phyloP scores from a whole-genome alignment of 1,140 invertebrate species.

The Philopotamus ludificatus region DNA sequence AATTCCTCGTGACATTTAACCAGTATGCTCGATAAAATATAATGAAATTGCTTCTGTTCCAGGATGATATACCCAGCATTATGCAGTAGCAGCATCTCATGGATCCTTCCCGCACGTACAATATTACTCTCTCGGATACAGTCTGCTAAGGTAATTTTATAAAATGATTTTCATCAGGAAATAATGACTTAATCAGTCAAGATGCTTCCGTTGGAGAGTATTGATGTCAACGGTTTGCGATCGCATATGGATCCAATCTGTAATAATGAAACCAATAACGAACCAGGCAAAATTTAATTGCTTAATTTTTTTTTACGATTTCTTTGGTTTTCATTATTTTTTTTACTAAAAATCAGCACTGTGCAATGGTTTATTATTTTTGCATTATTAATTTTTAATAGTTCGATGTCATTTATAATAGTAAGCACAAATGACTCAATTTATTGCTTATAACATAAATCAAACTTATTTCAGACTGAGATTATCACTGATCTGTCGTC shows the following conservation, averaged over 20 bases:
- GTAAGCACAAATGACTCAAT: slow-evolving; percentile 52
- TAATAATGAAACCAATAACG: no score
- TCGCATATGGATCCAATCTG: no score
- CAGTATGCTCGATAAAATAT: neutral
- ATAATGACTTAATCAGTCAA: no score
- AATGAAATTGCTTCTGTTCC: no score
- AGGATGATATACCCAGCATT: neutral
- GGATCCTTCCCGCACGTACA: neutral
- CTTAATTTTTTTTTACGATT: slow-evolving; percentile 71
- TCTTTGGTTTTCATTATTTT: slow-evolving; percentile 66
- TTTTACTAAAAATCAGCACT: slow-evolving; percentile 69
- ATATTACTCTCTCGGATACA: neutral
- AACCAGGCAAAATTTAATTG: slow-evolving; percentile 86
- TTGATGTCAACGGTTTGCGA: no score
- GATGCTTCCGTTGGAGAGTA: no score
- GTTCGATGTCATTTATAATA: neutral
- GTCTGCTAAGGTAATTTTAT: neutral
- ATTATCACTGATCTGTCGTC: slow-evolving; percentile 73
- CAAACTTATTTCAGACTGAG: slow-evolving; percentile 57
- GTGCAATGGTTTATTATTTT: slow-evolving; percentile 46
- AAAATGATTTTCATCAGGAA: no score
- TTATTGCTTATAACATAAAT: neutral
- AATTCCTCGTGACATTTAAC: neutral
- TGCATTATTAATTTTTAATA: neutral
- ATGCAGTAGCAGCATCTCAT: neutral